Base-by-base conservation (phyloP, 2,113 vertebrate species). In the Nansenia antarctica region DNA sequence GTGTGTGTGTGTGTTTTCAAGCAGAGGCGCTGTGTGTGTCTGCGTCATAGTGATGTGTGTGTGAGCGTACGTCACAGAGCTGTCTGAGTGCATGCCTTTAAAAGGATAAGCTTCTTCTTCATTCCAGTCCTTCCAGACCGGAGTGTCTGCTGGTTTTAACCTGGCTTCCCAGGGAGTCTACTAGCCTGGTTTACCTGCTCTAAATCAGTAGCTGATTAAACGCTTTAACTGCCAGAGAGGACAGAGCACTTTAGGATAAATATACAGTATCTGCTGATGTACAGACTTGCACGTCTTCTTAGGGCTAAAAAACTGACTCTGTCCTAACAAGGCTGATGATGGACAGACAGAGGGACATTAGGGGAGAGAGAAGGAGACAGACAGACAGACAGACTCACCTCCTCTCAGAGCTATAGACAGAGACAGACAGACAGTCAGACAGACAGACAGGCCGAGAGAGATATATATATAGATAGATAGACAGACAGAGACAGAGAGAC, bases 41-140 rank as follows among this genome's bases (percentile, higher is more conserved):
- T 39, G 24, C 62, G 68, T 77, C 71, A 65, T 66, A n/a, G n/a
- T n/a, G n/a, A 72, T 34, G 52, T 31, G 35, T 47, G 32, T 7
- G 26, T 30, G 65, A 47, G 47, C 8, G 65, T 67, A 60, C 62
- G 70, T 81, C 71, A 81, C 74, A 42, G 18, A 49, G 63, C 42
- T 39, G 27, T 63, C 20, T 45, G n/a, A 64, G n/a, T 73, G 62
- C 45, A 65, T 80, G 74, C 65, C 80, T 85, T 74, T 83, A 83
- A 82, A 80, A 80, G 80, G 82, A 78, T 69, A 82, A 77, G 49
- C 42, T 32, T 2, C 7, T 32, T 24, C 26, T 12, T 18, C 15
- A 65, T 69, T 76, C 32, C 61, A 68, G 65, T 78, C 52, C 70
- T 73, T 80, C 60, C 69, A 75, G 81, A 69, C 5, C 37, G 24